Conservation (phyloP, 1,140 invertebrate species). For the Tachypleus tridentatus region DNA sequence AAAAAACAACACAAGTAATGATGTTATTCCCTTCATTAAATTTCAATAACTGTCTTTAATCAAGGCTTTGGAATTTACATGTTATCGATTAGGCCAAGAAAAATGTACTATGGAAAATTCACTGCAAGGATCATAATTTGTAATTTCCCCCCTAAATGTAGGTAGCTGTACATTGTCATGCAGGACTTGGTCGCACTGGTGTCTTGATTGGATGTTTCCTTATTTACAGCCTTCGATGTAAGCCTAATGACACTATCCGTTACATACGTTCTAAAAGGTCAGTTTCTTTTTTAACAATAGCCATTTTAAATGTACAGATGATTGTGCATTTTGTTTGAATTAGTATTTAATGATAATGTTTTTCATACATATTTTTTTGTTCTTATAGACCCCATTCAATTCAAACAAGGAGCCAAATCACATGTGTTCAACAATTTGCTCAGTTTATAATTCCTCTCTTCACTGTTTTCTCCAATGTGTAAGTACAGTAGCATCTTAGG, state of each 20-base stretch:
- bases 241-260: slow-evolving; percentile 64
- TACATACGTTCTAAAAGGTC: slow-evolving; percentile 60
- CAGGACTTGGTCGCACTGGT: slow-evolving; percentile 71
- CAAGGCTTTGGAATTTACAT: too few species aligned
- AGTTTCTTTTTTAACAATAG: background rate
- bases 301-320: background rate
- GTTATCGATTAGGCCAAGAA: too few species aligned
- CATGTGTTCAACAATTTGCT: slow-evolving; percentile 68
- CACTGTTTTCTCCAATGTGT: slow-evolving; percentile 49
- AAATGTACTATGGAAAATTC: too few species aligned
- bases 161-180: slow-evolving; percentile 73
- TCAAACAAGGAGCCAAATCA: slow-evolving; percentile 67
- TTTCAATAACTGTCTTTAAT: too few species aligned
- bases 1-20: too few species aligned
- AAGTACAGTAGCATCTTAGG: slow-evolving; percentile 3
- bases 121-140: too few species aligned
- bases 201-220: slow-evolving; percentile 76
- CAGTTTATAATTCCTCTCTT: slow-evolving; percentile 66
- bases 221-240: slow-evolving; percentile 59
- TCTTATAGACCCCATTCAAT: slow-evolving; percentile 51
- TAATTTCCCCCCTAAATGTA: background rate
- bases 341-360: background rate
- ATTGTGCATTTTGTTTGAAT: slow-evolving; percentile 4
- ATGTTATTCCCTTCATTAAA: too few species aligned
- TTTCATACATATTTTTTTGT: slow-evolving; percentile 3